phyloP scores from a whole-genome alignment of 30 jellyfish, hydroid and myxozoan species.

The Hydractinia symbiolongicarpus region DNA sequence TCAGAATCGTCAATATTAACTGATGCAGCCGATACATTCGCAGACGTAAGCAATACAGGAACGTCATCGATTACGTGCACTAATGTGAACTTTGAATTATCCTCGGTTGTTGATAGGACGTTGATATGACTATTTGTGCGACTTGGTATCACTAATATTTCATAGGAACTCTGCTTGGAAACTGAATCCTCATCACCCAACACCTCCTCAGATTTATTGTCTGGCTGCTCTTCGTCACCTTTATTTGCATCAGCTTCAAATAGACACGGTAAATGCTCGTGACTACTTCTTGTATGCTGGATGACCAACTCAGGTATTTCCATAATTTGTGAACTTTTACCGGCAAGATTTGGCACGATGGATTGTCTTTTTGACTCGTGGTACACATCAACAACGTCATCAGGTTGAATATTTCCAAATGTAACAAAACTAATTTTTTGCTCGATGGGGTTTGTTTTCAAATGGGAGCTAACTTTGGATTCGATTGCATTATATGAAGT shows the following conservation, averaged over 20 bases:
- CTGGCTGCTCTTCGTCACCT: neutral
- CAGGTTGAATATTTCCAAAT: slow-evolving; percentile 12
- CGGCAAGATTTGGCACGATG: neutral
- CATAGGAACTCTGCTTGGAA: slow-evolving; percentile 7
- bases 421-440: slow-evolving; percentile 10
- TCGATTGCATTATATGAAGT: no score
- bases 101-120: neutral
- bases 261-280: slow-evolving; percentile 26
- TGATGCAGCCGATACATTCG: neutral
- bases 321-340: neutral
- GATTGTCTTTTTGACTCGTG: neutral
- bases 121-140: neutral
- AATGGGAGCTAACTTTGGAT: neutral
- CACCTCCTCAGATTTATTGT: neutral
- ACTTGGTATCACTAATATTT: slow-evolving; percentile 13
- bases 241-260: neutral
- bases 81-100: neutral
- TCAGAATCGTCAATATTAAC: slow-evolving; percentile 9
- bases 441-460: neutral
- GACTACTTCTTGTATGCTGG: slow-evolving; percentile 14
- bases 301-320: slow-evolving; percentile 18
- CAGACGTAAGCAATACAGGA: slow-evolving; percentile 12
- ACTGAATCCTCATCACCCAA: neutral
- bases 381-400: slow-evolving; percentile 11
- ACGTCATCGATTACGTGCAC: slow-evolving; percentile 1